Evolutionary conservation across 2,888 invertebrate species (phyloP).

Genomic region (Apeira syringaria): DNA sequence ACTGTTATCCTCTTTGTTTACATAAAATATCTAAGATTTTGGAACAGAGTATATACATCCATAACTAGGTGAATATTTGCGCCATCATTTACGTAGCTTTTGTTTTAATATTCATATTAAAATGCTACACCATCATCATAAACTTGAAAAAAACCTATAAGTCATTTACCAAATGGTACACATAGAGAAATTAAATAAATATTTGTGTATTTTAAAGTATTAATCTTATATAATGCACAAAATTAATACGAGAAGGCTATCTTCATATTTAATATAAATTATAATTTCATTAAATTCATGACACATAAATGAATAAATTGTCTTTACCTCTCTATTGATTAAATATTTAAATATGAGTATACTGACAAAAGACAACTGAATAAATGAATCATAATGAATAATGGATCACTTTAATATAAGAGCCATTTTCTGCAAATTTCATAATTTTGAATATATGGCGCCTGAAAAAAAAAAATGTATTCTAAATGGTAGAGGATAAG

Average conservation of each 20-base stretch:
- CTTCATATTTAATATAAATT: conserved; percentile 32
- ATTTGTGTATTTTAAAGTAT: conserved; percentile 1
- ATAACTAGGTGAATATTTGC: too few relatives aligned
- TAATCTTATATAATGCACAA: conserved; percentile 12
- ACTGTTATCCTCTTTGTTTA: too few relatives aligned
- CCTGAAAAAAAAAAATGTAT: too few relatives aligned
- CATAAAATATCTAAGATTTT: too few relatives aligned
- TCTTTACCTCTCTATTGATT: conserved; percentile 38
- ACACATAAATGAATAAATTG: conserved; percentile 48
- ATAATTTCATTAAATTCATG: conserved; percentile 48
- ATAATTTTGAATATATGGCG: conserved; percentile 55
- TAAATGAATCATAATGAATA: conserved; percentile 3
- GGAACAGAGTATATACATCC: too few relatives aligned
- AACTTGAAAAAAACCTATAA: too few relatives aligned
- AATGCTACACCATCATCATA: too few relatives aligned
- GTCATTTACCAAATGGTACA: not conserved
- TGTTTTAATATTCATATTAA: too few relatives aligned
- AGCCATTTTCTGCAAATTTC: conserved; percentile 49
- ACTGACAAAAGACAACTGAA: conserved; percentile 39
- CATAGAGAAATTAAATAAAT: conserved; percentile 3
- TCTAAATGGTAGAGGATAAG: too few relatives aligned
- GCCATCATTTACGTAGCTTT: too few relatives aligned
- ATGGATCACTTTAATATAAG: conserved; percentile 12
- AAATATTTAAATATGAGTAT: conserved; percentile 32
- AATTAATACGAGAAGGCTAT: conserved; percentile 23